These are phyloP conservation scores for Argyresthia goedartella DNA, from an alignment of 2,888 invertebrate genomes.

Conservation along the genomic window DNA sequence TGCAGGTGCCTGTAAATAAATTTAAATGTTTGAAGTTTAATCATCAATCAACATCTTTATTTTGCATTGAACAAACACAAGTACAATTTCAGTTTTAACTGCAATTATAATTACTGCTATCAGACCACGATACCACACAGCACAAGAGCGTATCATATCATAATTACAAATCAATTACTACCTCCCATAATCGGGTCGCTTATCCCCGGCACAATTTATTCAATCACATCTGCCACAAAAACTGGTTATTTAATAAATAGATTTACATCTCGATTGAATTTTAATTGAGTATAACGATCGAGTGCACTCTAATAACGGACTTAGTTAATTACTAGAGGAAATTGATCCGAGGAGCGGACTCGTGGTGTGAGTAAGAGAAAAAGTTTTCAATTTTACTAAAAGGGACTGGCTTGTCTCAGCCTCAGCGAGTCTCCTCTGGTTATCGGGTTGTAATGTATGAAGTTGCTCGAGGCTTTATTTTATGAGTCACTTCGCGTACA, in stretches of 20 bases:
- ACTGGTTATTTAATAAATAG: slow-evolving; percentile 47
- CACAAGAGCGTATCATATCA: no score
- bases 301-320: slow-evolving; percentile 59
- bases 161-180: no score
- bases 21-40: no score
- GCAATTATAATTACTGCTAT: no score
- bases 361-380: slow-evolving; percentile 69
- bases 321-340: slow-evolving; percentile 70
- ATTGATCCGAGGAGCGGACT: slow-evolving; percentile 67
- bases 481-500: slow-evolving; percentile 65
- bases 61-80: no score
- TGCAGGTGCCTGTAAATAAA: no score
- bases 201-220: slow-evolving; percentile 39
- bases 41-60: no score
- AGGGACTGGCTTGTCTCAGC: slow-evolving; percentile 71
- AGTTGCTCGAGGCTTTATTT: slow-evolving; percentile 65
- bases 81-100: no score
- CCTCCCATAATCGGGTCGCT: slow-evolving; percentile 7
- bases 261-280: slow-evolving; percentile 62
- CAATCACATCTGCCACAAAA: slow-evolving; percentile 44
- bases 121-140: no score
- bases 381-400: slow-evolving; percentile 73
- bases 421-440: slow-evolving; percentile 70
- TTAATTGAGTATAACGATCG: slow-evolving; percentile 58
- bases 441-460: slow-evolving; percentile 72